Percentiles rank a stretch among this genome's conserved stretches.
These are phyloP conservation scores for Xestia ashworthii DNA, from an alignment of 2,888 invertebrate genomes.

Conservation along the genomic window DNA sequence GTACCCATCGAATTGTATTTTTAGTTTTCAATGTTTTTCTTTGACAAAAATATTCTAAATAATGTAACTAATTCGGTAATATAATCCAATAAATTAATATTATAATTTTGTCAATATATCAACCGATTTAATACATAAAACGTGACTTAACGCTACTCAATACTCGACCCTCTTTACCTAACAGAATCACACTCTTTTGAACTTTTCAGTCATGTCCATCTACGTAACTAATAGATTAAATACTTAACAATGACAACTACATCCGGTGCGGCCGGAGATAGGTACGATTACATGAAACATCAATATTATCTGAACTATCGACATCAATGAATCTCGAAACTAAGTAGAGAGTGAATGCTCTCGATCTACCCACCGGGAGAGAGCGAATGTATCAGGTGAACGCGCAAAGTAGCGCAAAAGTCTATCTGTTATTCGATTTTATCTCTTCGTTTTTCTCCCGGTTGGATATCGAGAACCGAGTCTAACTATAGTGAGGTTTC, in stretches of 20 bases:
- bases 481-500: constrained; percentile 24
- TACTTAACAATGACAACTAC: constrained; percentile 55
- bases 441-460: constrained; percentile 8
- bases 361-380: constrained; percentile 11
- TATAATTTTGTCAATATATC: constrained; percentile 49
- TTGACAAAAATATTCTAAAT: constrained; percentile 45
- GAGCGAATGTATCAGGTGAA: neutral
- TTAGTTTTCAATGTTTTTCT: constrained; percentile 36
- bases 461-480: constrained; percentile 24
- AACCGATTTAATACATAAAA: constrained; percentile 61
- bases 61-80: constrained; percentile 44
- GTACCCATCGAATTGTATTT: constrained; percentile 67
- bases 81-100: constrained; percentile 41
- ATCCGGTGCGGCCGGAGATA: constrained; percentile 44
- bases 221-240: constrained; percentile 67
- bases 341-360: constrained; percentile 9
- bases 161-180: constrained; percentile 67
- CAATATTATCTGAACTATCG: constrained; percentile 68
- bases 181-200: constrained; percentile 79
- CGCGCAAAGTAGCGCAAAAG: neutral
- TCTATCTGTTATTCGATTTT: neutral
- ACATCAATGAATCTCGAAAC: constrained; percentile 40
- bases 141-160: constrained; percentile 71
- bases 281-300: constrained; percentile 66
- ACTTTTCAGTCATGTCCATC: constrained; percentile 79